These are phyloP conservation scores for Gisinianus flammeolus DNA, from an alignment of 2,888 invertebrate genomes.

Conservation along the genomic window DNA sequence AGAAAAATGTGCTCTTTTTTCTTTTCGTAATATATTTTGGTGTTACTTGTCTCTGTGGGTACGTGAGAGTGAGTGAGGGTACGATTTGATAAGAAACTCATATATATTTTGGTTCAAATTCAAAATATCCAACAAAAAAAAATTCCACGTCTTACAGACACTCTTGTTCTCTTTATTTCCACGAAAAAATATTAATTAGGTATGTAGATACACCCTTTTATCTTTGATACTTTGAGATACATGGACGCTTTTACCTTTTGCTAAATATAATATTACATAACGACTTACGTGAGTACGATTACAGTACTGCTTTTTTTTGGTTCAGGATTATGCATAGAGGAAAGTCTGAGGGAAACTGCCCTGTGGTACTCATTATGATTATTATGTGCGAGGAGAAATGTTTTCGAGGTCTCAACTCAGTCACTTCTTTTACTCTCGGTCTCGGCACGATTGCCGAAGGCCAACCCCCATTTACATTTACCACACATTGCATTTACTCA, in stretches of 20 bases:
- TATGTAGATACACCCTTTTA: neutral
- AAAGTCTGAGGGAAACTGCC: slow-evolving; percentile 5
- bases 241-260: neutral
- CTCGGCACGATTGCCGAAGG: slow-evolving; percentile 37
- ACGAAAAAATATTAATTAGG: neutral
- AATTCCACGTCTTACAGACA: neutral
- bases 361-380: slow-evolving; percentile 32
- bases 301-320: neutral
- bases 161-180: neutral
- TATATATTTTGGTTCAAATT: too few species aligned
- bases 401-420: slow-evolving; percentile 1
- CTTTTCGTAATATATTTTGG: neutral
- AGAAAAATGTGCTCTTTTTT: neutral
- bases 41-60: neutral
- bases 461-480: slow-evolving; percentile 21
- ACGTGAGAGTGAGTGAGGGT: neutral
- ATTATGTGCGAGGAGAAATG: slow-evolving; percentile 30
- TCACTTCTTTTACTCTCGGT: neutral
- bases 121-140: too few species aligned
- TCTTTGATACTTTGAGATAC: neutral
- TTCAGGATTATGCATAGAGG: slow-evolving; percentile 3
- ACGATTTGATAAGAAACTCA: neutral
- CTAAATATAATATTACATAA: neutral
- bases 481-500: slow-evolving; percentile 26
- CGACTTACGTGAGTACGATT: neutral